Conservation (phyloP, 2,888 invertebrate species). For the Embidobia sp. region DNA sequence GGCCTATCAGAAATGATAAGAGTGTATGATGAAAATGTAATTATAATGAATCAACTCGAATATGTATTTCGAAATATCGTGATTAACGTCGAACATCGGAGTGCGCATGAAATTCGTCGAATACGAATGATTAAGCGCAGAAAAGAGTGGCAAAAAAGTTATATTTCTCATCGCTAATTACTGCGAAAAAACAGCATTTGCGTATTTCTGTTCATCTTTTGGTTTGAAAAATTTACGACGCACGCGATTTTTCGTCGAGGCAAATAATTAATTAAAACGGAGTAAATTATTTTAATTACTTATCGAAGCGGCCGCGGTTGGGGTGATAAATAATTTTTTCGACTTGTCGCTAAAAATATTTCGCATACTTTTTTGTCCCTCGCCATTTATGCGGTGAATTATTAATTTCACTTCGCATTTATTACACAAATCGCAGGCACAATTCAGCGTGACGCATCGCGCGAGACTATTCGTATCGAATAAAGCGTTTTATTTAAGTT, state of each 20-base stretch:
- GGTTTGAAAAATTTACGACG: too few species aligned
- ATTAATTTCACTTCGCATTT: slow-evolving; percentile 44
- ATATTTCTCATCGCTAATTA: too few species aligned
- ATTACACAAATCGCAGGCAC: slow-evolving; percentile 38
- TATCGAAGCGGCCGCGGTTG: too few species aligned
- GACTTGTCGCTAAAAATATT: slow-evolving; percentile 14
- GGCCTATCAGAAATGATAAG: slow-evolving; percentile 58
- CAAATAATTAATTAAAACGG: too few species aligned
- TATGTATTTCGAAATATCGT: slow-evolving; percentile 51
- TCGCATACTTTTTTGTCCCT: background rate
- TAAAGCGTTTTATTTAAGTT: slow-evolving; percentile 55
- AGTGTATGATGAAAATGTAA: slow-evolving; percentile 62
- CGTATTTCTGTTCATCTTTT: too few species aligned
- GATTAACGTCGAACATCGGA: slow-evolving; percentile 54
- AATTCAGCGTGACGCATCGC: slow-evolving; percentile 46
- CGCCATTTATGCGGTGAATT: slow-evolving; percentile 38
- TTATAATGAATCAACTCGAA: slow-evolving; percentile 59
- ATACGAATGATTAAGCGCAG: slow-evolving; percentile 34
- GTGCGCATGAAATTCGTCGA: slow-evolving; percentile 48
- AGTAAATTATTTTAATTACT: too few species aligned
- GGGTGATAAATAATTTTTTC: too few species aligned
- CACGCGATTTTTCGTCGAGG: too few species aligned
- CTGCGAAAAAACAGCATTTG: too few species aligned
- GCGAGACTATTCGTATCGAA: slow-evolving; percentile 34
- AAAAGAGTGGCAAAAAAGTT: slow-evolving; percentile 1